Base-by-base conservation (phyloP, 1,140 invertebrate genomes). In the Artemia franciscana region DNA sequence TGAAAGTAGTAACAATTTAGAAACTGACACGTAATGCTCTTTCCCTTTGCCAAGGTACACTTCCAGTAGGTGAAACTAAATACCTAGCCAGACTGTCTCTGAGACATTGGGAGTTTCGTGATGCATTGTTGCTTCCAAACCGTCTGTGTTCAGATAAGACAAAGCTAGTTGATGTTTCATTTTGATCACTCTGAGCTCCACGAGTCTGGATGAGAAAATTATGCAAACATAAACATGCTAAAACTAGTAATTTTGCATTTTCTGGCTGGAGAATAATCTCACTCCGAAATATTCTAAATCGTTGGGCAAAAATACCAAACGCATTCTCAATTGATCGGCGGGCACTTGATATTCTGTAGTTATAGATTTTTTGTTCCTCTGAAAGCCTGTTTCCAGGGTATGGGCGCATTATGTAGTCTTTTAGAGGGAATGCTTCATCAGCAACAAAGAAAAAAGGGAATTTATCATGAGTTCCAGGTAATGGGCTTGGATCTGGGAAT, bases 391-490 rank as follows among this genome's bases (percentile, higher is more conserved):
- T 66, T 51, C 66, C 68, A 24, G 65, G 63, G 68, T 68, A 77
- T 61, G 75, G 75, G 67, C 74, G 75, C 71, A 77, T 69, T 25
- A 77, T 60, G 64, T 73, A 66, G 60, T 63, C 27, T 58, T 63
- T 64, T 39, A 78, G 56, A 21, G 69, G 67, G 66, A 76, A 77
- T 30, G 73, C 73, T 58, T 74, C 74, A 68, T 76, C 76, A 21
- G 69, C 73, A 57, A 76, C 68, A 63, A 76, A 66, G 56, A 73
- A 64, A 65, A 68, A 71, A 27, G 71, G 72, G 57, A 62, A 18
- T 18, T 23, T 26, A 7, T 61, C 63, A 23, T 67, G 63, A n/a
- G 26, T 67, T 62, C 63, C 58, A 21, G 71, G 66, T 24, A 70
- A 60, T 3, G 30, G 60, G 7, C 60, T 64, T 9, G 66, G 58